Evolutionary conservation across 2,113 vertebrate species (phyloP), one percentile per base, ranked within the genome.

Genomic region (Uropsilus gracilis): DNA sequence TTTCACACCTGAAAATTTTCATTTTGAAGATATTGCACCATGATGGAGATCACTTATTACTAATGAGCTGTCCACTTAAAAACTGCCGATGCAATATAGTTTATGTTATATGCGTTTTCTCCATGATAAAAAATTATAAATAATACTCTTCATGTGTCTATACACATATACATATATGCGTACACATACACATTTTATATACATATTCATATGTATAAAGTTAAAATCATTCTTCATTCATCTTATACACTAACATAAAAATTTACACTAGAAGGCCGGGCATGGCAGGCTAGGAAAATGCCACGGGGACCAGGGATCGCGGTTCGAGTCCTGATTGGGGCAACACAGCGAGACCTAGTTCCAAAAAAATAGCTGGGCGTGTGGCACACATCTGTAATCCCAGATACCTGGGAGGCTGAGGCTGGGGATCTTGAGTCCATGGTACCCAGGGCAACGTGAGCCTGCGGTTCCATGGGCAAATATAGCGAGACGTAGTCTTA

Each of bases 121-220:
- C 72, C 32, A 77, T 48, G 66, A n/a, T 34, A 89, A 88, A 63
- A 82, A 87, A 20, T 50, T 8, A 66, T 66, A 88, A 64, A 39
- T 26, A 68, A 80, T 44, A 81, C 32, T 59, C 46, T 73, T 24
- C n/a, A 44, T 4, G 14, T 53, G 28, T 78, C 57, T 5, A 85
- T 9, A 46, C 20, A 66, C 10, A 46, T 16, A 53, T 6, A 57
- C 20, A 63, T 6, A 9, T 11, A 17, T 13, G n/a, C 10, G n/a
- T 32, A 75, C 20, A 68, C 5, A 39, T 3, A 37, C 0, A 63
- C 3, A 82, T n/a, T n/a, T n/a, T n/a, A n/a, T 2, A 30, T 0
- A 66, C 3, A 16, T 11, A 42, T n/a, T n/a, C 5, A 46, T 17
- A 55, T 32, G 8, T 14, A 2, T 72, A 90, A 37, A 63, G 77